Evolutionary conservation across 2,888 invertebrate genomes (phyloP).

Genomic region (Oscheius onirici): DNA sequence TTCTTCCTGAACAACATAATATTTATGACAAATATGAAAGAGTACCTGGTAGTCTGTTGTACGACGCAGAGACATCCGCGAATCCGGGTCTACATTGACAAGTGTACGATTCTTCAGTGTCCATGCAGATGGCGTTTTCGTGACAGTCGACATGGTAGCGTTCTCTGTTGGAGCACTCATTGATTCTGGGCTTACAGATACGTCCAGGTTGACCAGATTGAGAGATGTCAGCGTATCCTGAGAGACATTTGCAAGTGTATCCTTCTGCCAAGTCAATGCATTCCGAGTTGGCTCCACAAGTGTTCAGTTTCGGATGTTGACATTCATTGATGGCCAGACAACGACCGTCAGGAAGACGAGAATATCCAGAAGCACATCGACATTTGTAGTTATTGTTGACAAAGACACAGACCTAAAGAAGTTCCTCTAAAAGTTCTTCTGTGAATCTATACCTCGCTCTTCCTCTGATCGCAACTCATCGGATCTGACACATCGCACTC

Average conservation of each 20-base stretch:
- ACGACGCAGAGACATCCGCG: slow-evolving; percentile 70
- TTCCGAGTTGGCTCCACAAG: slow-evolving; percentile 67
- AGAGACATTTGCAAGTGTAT: slow-evolving; percentile 68
- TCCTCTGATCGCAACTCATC: slow-evolving; percentile 69
- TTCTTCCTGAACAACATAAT: slow-evolving; percentile 41
- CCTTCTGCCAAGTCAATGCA: slow-evolving; percentile 70
- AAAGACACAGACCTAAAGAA: slow-evolving; percentile 66
- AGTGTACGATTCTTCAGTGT: slow-evolving; percentile 65
- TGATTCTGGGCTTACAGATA: slow-evolving; percentile 67
- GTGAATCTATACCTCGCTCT: slow-evolving; percentile 55
- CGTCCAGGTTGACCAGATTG: slow-evolving; percentile 58
- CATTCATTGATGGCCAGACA: slow-evolving; percentile 72
- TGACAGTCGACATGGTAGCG: slow-evolving; percentile 69
- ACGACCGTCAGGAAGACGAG: slow-evolving; percentile 69
- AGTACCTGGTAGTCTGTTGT: slow-evolving; percentile 65
- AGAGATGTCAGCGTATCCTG: slow-evolving; percentile 70
- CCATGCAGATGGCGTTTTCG: slow-evolving; percentile 68
- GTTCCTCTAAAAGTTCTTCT: neutral
- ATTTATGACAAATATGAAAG: neutral
- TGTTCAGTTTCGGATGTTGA: slow-evolving; percentile 62
- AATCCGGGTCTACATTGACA: slow-evolving; percentile 70
- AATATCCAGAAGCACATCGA: slow-evolving; percentile 58
- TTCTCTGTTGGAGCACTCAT: slow-evolving; percentile 69
- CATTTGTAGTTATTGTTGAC: slow-evolving; percentile 66
- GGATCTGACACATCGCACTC: slow-evolving; percentile 72